Base-by-base conservation (phyloP, 23 tunicate genomes). In the Phallusia fumigata region DNA sequence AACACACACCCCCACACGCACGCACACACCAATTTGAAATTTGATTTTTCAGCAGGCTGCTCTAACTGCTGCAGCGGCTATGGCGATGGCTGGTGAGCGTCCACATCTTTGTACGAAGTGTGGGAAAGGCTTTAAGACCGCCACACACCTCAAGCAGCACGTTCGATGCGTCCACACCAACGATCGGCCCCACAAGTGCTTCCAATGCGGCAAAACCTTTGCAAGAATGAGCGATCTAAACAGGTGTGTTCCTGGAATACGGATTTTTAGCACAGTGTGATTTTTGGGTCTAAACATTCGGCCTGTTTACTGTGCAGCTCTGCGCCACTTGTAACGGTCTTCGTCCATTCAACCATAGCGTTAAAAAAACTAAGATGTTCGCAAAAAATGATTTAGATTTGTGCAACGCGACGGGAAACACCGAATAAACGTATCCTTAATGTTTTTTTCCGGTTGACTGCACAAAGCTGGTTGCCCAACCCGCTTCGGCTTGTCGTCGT, bases 141-240 rank as follows among this genome's bases (percentile, higher is more conserved):
- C 90, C 22, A 94, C 98, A 11, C 98, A 94, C 80, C 51, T 94
- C 36, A 89, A 89, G 65, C 98, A 94, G 65, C 98, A 94, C 76
- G 90, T 94, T 21, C 82, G 95, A 21, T 94, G 98, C 76, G 98
- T 94, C 40, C 98, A 94, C 75, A 73, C 93, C 52, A 94, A 94
- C 36, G 94, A 94, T 18, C 77, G 90, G n/a, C 93, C 94, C 8
- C 90, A 89, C 75, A 89, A 89, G 74, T 94, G 98, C 79, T 69
- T 22, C 10, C 86, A 79, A 22, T 94, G 98, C 75, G 76, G 80
- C 22, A 94, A 94, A 74, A 75, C 86, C 53, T 94, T 94, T 53
- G 98, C 98, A 21, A 53, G 98, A 64, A 94, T 88, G 88, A 94
- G 98, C 69, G 98, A 94, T 80, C 86, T 94, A 44, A 94, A 94